A percentile compares a stretch with the other conserved stretches of the same genome.
Conservation (phyloP, 2,797 vertebrate genomes). For the Phyllotis vaccarum region DNA sequence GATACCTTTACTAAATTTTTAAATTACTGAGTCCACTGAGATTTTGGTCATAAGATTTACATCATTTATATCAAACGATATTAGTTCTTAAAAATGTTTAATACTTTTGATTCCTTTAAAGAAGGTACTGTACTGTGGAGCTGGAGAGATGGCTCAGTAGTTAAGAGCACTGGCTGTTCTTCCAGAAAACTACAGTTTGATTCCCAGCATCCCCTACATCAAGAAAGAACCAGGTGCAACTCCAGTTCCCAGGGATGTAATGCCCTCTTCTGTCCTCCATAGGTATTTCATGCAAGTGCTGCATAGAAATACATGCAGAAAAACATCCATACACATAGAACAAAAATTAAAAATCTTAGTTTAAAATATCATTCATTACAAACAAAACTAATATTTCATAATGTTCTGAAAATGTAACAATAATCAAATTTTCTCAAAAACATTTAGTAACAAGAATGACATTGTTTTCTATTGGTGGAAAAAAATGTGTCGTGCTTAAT, state of each 20-base stretch:
- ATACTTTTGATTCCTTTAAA: slow-evolving; percentile 31
- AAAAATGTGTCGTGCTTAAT: neutral
- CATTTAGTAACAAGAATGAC: neutral
- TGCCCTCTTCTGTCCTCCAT: neutral
- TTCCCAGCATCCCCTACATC: neutral
- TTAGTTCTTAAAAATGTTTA: neutral
- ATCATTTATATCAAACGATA: neutral
- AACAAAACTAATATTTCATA: slow-evolving; percentile 10
- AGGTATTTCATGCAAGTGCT: neutral
- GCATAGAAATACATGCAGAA: neutral
- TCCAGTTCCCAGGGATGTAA: neutral
- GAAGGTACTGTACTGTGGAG: neutral
- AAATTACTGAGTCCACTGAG: neutral
- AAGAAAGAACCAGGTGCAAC: neutral
- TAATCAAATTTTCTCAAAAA: neutral
- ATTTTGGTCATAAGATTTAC: neutral
- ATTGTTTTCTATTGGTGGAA: neutral
- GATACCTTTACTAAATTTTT: neutral
- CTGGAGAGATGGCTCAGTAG: neutral
- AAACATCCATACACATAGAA: neutral
- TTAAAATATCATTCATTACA: neutral
- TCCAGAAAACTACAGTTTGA: neutral
- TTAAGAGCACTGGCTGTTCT: neutral
- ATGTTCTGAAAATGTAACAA: neutral
- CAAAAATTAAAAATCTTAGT: neutral